Evolutionary conservation across 2,888 invertebrate genomes (phyloP).

Genomic region (Luperina testacea): DNA sequence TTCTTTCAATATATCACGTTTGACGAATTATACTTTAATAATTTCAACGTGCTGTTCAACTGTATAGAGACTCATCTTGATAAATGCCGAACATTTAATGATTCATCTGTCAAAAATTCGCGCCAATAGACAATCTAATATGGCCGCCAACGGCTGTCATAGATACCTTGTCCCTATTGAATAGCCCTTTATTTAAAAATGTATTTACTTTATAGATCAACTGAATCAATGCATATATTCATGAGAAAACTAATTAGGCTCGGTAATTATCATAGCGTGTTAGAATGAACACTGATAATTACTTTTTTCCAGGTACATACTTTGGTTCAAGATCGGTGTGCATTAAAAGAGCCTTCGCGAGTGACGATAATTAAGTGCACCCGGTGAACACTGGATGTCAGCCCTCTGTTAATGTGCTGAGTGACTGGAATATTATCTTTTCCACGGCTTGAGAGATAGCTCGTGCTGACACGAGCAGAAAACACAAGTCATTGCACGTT

Average conservation of each 20-base stretch:
- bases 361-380: not conserved
- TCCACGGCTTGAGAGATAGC: not conserved
- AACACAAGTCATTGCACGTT: not conserved
- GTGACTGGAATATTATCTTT: not conserved
- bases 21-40: not conserved
- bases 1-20: not conserved
- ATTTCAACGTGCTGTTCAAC: not conserved
- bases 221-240: not conserved
- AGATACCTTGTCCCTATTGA: not conserved
- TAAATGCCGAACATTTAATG: not conserved
- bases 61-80: not conserved
- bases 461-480: not conserved
- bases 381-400: too few relatives aligned
- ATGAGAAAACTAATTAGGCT: not conserved
- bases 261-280: constrained; percentile 9
- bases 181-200: not conserved
- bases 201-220: not conserved
- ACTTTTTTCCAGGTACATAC: not conserved
- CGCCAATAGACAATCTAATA: not conserved
- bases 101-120: not conserved
- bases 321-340: not conserved
- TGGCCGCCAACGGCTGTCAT: not conserved
- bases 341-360: not conserved
- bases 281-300: not conserved
- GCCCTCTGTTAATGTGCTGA: not conserved